Percentiles rank a stretch among this genome's conserved stretches.
Conservation (phyloP, 1,140 invertebrate genomes). For the Wasmannia auropunctata region DNA sequence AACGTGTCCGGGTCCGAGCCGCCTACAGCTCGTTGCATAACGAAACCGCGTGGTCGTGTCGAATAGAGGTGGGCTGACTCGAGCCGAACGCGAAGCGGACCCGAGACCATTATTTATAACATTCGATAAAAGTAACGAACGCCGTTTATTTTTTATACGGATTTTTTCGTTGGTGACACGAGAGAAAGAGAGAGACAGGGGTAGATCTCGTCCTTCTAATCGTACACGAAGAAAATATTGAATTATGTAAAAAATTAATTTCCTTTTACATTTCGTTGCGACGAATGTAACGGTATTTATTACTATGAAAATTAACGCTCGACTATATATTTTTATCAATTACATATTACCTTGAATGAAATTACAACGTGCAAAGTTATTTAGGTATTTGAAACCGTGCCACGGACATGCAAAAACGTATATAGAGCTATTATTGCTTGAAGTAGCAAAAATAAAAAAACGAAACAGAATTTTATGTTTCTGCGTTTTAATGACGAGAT, state of each 20-base stretch:
- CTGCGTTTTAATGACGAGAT: not conserved
- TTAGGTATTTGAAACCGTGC: not conserved
- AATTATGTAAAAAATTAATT: not conserved
- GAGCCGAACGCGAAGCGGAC: not conserved
- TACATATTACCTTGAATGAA: not conserved
- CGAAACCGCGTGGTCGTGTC: slow-evolving; percentile 27
- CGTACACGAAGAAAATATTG: not conserved
- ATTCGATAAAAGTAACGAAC: slow-evolving; percentile 13
- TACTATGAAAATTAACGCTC: not conserved
- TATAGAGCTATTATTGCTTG: not conserved
- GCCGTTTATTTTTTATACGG: not conserved
- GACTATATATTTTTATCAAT: not conserved
- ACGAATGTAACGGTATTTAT: not conserved
- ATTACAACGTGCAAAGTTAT: not conserved
- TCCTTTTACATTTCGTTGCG: not conserved
- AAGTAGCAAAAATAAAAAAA: too few species aligned
- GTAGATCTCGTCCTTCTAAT: not conserved
- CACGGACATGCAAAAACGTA: too few species aligned
- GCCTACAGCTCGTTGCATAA: slow-evolving; percentile 30
- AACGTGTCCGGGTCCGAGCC: not conserved
- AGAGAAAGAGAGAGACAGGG: too few species aligned
- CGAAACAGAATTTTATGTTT: not conserved
- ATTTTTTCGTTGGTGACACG: not conserved
- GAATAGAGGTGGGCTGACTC: not conserved
- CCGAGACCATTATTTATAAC: slow-evolving; percentile 25